These are phyloP conservation scores for Salticus scenicus DNA, from an alignment of 2,888 invertebrate genomes.

Conservation along the genomic window DNA sequence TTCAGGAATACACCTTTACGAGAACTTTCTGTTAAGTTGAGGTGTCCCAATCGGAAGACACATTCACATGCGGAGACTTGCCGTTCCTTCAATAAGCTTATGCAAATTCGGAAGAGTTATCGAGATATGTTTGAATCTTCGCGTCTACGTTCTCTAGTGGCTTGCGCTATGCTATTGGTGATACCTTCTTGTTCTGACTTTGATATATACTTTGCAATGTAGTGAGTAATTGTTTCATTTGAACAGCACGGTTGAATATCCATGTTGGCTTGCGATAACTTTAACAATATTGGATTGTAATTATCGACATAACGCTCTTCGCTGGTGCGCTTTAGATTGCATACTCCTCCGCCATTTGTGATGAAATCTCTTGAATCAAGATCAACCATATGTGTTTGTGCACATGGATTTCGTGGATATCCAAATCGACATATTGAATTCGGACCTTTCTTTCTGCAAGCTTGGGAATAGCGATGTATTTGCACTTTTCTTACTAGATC, in stretches of 20 bases:
- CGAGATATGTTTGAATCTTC: slow-evolving; percentile 23
- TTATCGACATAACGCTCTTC: slow-evolving; percentile 33
- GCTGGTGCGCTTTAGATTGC: slow-evolving; percentile 10
- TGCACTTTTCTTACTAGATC: slow-evolving; percentile 23
- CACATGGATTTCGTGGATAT: slow-evolving; percentile 17
- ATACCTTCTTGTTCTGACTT: slow-evolving; percentile 29
- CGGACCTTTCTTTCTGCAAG: slow-evolving; percentile 19
- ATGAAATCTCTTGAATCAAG: slow-evolving; percentile 20
- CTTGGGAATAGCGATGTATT: slow-evolving; percentile 22
- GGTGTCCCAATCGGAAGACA: slow-evolving; percentile 9
- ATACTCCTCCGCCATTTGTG: slow-evolving; percentile 26
- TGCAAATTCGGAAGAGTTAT: slow-evolving; percentile 38
- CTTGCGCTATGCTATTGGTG: slow-evolving; percentile 23
- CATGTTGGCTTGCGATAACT: slow-evolving; percentile 22
- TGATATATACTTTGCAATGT: slow-evolving; percentile 46
- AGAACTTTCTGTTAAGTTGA: slow-evolving; percentile 17
- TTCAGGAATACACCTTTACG: slow-evolving; percentile 25
- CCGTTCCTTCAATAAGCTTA: slow-evolving; percentile 31
- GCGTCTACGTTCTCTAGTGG: slow-evolving; percentile 23
- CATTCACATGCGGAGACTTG: slow-evolving; percentile 32
- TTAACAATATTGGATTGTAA: slow-evolving; percentile 23
- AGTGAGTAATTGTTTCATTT: slow-evolving; percentile 42
- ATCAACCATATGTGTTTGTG: slow-evolving; percentile 13
- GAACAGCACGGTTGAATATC: slow-evolving; percentile 35
- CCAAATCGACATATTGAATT: slow-evolving; percentile 15